A percentile compares a stretch with the other conserved stretches of the same genome.
phyloP scores from a whole-genome alignment of 2,113 vertebrate species.

The Callipepla squamata region DNA sequence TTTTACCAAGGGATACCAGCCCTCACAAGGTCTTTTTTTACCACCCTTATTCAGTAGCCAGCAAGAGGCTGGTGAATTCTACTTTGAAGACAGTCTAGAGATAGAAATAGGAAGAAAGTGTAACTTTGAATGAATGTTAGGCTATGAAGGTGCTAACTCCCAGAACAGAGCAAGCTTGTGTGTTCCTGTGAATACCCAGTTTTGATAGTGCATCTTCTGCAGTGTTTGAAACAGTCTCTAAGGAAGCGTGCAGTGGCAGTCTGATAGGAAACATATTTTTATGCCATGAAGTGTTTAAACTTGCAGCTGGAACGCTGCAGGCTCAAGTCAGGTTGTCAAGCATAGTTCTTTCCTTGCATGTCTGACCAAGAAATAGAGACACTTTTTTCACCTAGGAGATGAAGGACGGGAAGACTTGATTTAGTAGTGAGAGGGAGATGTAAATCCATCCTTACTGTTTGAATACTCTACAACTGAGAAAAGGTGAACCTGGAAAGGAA shows the following conservation, averaged over 20 bases:
- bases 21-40: too few relatives aligned
- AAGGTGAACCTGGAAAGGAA: not conserved
- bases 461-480: not conserved
- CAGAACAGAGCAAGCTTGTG: not conserved
- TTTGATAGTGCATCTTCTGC: not conserved
- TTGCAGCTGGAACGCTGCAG: not conserved
- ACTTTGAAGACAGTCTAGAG: not conserved
- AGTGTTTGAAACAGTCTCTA: not conserved
- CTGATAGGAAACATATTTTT: not conserved
- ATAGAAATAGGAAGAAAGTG: conserved; percentile 16
- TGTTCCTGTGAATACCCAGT: conserved; percentile 5
- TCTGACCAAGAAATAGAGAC: not conserved
- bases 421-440: not conserved
- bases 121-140: conserved; percentile 31
- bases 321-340: not conserved
- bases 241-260: not conserved
- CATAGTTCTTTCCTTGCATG: not conserved
- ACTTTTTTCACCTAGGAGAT: not conserved
- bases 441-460: not conserved
- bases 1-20: too few relatives aligned
- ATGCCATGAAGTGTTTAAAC: not conserved
- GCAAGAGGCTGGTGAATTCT: not conserved
- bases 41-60: too few relatives aligned
- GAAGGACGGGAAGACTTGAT: not conserved
- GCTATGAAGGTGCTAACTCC: not conserved